phyloP scores from a whole-genome alignment of 2,888 invertebrate genomes.

The Drosophila pseudotalamancana region DNA sequence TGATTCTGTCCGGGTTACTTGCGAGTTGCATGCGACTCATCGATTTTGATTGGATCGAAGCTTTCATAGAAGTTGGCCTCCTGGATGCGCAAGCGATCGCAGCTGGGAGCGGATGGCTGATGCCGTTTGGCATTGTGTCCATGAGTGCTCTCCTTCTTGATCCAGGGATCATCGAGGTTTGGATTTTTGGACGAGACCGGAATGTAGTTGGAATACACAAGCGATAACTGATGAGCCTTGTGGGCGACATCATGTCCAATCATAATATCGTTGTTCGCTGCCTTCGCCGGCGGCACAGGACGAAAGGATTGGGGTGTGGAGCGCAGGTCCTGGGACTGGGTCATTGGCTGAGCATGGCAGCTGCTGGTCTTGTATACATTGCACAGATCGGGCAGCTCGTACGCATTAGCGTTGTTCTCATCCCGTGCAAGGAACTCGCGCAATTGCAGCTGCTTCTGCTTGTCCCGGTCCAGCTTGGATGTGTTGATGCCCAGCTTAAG shows the following conservation, averaged over 20 bases:
- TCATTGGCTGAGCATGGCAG: constrained; percentile 4
- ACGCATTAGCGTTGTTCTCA: constrained; percentile 52
- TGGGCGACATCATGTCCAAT: rapidly evolving
- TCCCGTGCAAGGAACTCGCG: constrained; percentile 57
- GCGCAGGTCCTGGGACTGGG: no score
- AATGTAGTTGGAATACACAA: constrained; percentile 7
- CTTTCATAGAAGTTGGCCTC: constrained; percentile 19
- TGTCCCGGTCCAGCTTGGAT: constrained; percentile 23
- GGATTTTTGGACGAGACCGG: not conserved
- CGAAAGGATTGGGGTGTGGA: not conserved
- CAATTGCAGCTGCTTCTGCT: constrained; percentile 44
- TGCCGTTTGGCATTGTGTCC: not conserved
- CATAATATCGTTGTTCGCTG: not conserved
- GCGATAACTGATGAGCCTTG: not conserved
- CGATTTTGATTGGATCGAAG: not conserved
- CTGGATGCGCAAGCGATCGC: constrained; percentile 15
- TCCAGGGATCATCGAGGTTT: not conserved
- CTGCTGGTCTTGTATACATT: constrained; percentile 44
- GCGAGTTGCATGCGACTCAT: not conserved
- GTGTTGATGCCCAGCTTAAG: not conserved
- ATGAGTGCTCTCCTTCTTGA: not conserved
- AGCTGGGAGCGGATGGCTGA: not conserved
- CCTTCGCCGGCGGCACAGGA: not conserved
- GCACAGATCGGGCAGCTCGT: constrained; percentile 48
- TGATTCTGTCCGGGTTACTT: no score